Conservation (phyloP, 2,797 vertebrate species). For the Pseudochirops cupreus region DNA sequence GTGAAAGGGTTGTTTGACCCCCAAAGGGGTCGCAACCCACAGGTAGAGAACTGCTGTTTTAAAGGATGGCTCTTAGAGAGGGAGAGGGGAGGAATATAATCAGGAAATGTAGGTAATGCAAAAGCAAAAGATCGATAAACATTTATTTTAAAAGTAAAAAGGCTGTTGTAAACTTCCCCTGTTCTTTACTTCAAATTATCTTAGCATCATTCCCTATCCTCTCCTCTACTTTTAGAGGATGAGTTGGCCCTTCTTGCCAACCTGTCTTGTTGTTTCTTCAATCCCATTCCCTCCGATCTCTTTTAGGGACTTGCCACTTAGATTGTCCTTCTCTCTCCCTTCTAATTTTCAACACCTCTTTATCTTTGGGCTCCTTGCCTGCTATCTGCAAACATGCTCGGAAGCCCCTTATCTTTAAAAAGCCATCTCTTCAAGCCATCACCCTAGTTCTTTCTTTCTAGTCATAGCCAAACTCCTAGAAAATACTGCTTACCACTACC, state of each 20-base stretch:
- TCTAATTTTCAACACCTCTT: not conserved
- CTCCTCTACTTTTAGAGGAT: not conserved
- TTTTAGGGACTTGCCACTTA: not conserved
- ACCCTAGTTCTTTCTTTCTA: not conserved
- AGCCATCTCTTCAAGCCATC: not conserved
- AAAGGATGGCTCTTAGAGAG: not conserved
- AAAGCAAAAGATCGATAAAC: not conserved
- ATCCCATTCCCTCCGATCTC: no score
- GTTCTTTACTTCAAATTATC: not conserved
- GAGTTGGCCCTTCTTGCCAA: not conserved
- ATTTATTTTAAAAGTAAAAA: not conserved
- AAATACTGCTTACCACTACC: no score
- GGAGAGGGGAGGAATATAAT: not conserved
- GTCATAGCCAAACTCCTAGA: no score
- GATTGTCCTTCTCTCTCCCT: not conserved
- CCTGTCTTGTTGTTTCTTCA: not conserved
- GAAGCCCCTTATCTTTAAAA: not conserved
- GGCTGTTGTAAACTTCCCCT: not conserved
- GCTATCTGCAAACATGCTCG: not conserved
- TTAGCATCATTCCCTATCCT: not conserved
- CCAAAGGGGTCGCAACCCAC: no score
- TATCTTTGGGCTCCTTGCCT: not conserved
- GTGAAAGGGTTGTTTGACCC: no score
- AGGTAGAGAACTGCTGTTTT: no score
- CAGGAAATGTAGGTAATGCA: not conserved